phyloP scores from a whole-genome alignment of 2,888 invertebrate genomes.

The Cepaea hortensis region DNA sequence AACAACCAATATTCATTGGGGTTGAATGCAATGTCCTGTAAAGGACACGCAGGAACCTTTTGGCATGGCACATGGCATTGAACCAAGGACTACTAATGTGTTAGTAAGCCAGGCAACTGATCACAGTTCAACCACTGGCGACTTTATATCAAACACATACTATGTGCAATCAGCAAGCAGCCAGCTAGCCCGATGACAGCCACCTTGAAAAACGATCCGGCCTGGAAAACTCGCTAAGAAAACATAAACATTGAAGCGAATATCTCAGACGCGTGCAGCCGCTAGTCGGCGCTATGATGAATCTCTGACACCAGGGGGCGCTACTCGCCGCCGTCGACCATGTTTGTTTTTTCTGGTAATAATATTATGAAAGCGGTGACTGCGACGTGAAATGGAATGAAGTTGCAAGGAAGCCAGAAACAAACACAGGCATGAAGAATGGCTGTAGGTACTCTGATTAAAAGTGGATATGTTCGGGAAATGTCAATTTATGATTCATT shows the following conservation, averaged over 20 bases:
- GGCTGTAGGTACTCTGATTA: neutral
- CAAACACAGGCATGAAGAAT: neutral
- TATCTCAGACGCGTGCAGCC: constrained; percentile 33
- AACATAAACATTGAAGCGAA: constrained; percentile 33
- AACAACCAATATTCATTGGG: too few relatives aligned
- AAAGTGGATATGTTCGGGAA: neutral
- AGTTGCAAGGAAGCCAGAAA: neutral
- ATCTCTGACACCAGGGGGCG: constrained; percentile 36
- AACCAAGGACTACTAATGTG: too few relatives aligned
- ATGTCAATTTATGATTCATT: neutral
- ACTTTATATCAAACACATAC: too few relatives aligned
- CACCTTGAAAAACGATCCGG: constrained; percentile 33
- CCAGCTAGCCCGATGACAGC: neutral
- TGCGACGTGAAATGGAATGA: constrained; percentile 9
- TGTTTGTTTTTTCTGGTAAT: constrained; percentile 41
- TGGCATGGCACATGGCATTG: too few relatives aligned
- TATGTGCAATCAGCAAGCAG: too few relatives aligned
- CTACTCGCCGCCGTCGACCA: neutral
- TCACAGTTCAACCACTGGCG: too few relatives aligned
- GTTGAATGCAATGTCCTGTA: too few relatives aligned
- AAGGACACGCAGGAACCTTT: too few relatives aligned
- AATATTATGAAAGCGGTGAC: constrained; percentile 27
- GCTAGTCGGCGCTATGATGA: constrained; percentile 31
- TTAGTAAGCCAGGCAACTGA: too few relatives aligned
- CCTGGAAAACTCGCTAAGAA: constrained; percentile 27